phyloP scores from a whole-genome alignment of 1,140 invertebrate genomes.

The Medauroidea extradentata region DNA sequence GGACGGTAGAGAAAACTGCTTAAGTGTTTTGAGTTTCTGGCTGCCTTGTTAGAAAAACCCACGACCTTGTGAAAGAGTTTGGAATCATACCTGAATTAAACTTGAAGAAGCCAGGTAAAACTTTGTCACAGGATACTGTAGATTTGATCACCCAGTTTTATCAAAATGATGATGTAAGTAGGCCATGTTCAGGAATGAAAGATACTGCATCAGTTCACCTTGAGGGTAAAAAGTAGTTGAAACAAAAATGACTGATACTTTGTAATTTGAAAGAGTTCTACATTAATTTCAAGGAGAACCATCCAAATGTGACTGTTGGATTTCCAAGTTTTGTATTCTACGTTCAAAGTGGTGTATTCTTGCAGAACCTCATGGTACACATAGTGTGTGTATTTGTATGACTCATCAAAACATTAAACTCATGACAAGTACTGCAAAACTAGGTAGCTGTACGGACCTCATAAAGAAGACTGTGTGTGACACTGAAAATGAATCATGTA shows the following conservation, averaged over 20 bases:
- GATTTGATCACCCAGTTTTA: background rate
- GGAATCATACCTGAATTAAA: background rate
- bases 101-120: background rate
- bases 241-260: constrained; percentile 3
- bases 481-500: background rate
- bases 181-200: constrained; percentile 1
- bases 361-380: constrained; percentile 15
- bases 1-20: too few species aligned
- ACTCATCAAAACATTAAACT: constrained; percentile 17
- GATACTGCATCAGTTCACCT: background rate
- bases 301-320: constrained; percentile 7
- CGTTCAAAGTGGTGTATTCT: constrained; percentile 18
- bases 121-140: background rate
- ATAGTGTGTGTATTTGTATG: constrained; percentile 17
- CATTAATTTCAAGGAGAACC: background rate
- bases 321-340: constrained; percentile 7
- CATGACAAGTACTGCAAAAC: constrained; percentile 7
- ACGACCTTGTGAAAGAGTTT: background rate
- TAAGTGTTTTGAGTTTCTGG: too few species aligned
- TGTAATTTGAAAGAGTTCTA: constrained; percentile 7
- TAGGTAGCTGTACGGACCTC: background rate
- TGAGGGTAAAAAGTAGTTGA: background rate
- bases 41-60: background rate
- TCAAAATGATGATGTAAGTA: background rate
- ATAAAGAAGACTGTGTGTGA: background rate